Evolutionary conservation across 2,113 vertebrate genomes (phyloP), one percentile per base, ranked within the genome.

Genomic region (Rhizomys pruinosus): DNA sequence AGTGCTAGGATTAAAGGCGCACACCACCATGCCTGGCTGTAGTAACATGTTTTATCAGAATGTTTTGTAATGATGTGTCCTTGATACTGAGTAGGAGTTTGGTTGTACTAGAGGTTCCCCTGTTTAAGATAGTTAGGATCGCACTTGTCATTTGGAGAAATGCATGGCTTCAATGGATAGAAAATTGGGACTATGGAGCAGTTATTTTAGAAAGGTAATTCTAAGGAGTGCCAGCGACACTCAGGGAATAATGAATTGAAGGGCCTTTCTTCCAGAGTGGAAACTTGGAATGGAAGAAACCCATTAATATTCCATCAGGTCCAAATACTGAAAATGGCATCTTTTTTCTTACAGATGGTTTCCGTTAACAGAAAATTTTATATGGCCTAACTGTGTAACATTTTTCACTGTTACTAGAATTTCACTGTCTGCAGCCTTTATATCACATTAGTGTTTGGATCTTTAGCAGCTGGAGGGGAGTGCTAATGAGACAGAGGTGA

Each of bases 201-300:
- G 52, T 95, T 93, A 90, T 88, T 97, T 95, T 84, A 94, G 94
- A 94, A 95, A 97, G 90, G 78, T 95, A 91, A 64, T 93, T 91
- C 66, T 72, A 84, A 87, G 71, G n/a, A 47, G 63, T 85, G 61
- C 32, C 39, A 27, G 57, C 52, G 63, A 80, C 25, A 87, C 32
- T 77, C 37, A 84, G 80, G 39, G 90, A 93, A 90, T 90, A 84
- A 85, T 96, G 92, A 93, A 84, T 91, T 94, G n/a, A 96, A 81
- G 19, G 63, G 37, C 34, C 32, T 89, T 91, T 3, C 27, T 95
- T 96, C 87, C 57, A 94, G 78, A 92, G 61, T 94, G 82, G 88
- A 97, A 97, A 95, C 81, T 96, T 96, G 85, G 92, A 96, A 78
- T 59, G 47, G 78, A 73, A 90, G 80, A 85, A 93, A 17, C 8